phyloP scores from a whole-genome alignment of 2,888 invertebrate species.

The Lottia gigantea region DNA sequence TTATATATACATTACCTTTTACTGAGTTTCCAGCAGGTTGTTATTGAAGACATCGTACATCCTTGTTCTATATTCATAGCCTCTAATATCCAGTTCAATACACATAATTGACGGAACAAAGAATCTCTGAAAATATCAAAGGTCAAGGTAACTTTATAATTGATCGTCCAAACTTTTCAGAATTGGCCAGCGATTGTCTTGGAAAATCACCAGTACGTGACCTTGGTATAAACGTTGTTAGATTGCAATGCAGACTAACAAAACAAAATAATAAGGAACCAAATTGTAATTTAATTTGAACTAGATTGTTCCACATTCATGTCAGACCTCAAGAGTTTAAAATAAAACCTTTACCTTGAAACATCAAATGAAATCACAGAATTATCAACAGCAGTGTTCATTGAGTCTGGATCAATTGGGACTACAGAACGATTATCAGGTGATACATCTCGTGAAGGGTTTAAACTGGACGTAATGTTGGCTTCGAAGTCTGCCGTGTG shows the following conservation, averaged over 20 bases:
- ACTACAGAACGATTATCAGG: background rate
- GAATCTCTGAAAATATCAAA: constrained; percentile 47
- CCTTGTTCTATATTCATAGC: constrained; percentile 62
- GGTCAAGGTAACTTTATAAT: no score
- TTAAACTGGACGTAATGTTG: background rate
- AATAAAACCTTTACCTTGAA: background rate
- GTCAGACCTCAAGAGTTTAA: no score
- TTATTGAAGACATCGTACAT: constrained; percentile 57
- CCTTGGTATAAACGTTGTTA: no score
- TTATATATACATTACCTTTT: constrained; percentile 44
- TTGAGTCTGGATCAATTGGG: no score
- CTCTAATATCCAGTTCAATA: constrained; percentile 66
- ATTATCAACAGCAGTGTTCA: background rate
- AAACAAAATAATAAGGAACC: no score
- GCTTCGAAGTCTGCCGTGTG: constrained; percentile 20
- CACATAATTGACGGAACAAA: constrained; percentile 66
- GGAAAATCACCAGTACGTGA: no score
- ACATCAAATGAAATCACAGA: background rate
- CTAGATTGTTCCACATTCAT: no score
- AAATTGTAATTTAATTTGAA: no score
- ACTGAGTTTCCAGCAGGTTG: constrained; percentile 60
- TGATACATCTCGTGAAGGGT: background rate
- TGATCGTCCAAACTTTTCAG: no score
- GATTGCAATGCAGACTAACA: no score
- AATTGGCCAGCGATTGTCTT: no score